Evolutionary conservation across 2,888 invertebrate species (phyloP), one percentile per base, ranked within the genome.

Genomic region (Galeopsomyia nigrocyanea): DNA sequence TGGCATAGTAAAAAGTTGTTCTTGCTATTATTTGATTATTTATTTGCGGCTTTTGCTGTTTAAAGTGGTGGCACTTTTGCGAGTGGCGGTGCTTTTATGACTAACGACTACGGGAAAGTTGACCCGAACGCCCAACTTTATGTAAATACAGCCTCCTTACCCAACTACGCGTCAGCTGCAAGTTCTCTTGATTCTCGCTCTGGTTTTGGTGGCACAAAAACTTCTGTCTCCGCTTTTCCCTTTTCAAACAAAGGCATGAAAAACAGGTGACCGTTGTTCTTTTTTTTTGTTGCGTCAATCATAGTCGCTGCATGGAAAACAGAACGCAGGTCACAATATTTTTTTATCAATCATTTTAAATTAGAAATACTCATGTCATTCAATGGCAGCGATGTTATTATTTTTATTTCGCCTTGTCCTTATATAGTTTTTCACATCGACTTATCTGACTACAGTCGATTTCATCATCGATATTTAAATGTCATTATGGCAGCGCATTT

Each of bases 181-280:
- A 67, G 73, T 17, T 50, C 39, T 19, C 51, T 76, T 53, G 57
- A 71, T 66, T 70, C 71, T 65, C 57, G 70, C 56, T 68, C 60
- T 65, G 77, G 69, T 66, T 57, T 74, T 14, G 75, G 75, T 58
- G 61, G 62, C 53, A 61, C 76, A 66, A 67, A 71, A 58, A 72
- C 63, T 31, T 56, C 72, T 22, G 75, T 65, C 17, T 21, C 46
- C 7, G 55, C 39, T 51, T 67, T 21, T 31, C 62, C 75, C 51
- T 55, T 47, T 46, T 1, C 50, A 17, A 67, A 50, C 57, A 69
- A 69, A 26, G 56, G 60, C 17, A 55, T 49, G 56, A 51, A 55
- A 31, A 67, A 77, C 76, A 77, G 79, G 79, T 78, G 78, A 78
- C 73, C 76, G 76, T 26, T 65, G 50, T 31, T 58, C 13, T 73